These are phyloP conservation scores for Sinelater perroti DNA, from an alignment of 2,888 invertebrate species.

Conservation along the genomic window DNA sequence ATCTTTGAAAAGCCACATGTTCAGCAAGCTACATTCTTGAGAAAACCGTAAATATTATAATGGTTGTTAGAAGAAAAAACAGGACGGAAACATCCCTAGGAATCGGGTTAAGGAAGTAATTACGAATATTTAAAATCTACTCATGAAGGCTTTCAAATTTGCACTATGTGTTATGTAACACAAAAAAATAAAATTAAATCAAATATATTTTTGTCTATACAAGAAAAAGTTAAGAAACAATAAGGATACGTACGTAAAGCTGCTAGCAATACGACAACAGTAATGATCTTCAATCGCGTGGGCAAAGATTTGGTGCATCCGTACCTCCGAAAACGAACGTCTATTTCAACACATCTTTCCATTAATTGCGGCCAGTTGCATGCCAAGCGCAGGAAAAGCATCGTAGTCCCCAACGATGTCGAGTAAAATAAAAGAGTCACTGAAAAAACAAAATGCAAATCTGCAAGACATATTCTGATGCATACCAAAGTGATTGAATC, in stretches of 20 bases:
- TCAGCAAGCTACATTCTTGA: too few species aligned
- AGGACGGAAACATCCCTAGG: too few species aligned
- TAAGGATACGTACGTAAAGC: conserved; percentile 53
- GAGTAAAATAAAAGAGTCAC: conserved; percentile 65
- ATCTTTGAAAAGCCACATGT: too few species aligned
- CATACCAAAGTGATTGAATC: conserved; percentile 22
- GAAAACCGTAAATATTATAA: too few species aligned
- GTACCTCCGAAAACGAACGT: conserved; percentile 53
- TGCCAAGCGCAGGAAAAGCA: conserved; percentile 64
- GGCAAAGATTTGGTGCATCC: conserved; percentile 47
- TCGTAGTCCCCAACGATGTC: conserved; percentile 63
- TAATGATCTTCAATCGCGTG: conserved; percentile 55
- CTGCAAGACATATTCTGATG: neutral
- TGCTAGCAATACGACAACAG: conserved; percentile 52
- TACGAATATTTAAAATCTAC: too few species aligned
- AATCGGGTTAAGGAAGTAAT: too few species aligned
- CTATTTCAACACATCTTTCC: conserved; percentile 57
- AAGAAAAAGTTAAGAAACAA: too few species aligned
- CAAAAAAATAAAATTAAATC: too few species aligned
- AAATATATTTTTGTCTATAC: too few species aligned
- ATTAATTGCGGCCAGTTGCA: conserved; percentile 61
- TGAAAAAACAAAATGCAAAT: conserved; percentile 38
- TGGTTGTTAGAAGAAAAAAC: too few species aligned
- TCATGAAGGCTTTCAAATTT: too few species aligned
- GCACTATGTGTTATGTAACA: too few species aligned